Base-by-base conservation (phyloP, 2,888 invertebrate genomes). In the Pammene aurita region DNA sequence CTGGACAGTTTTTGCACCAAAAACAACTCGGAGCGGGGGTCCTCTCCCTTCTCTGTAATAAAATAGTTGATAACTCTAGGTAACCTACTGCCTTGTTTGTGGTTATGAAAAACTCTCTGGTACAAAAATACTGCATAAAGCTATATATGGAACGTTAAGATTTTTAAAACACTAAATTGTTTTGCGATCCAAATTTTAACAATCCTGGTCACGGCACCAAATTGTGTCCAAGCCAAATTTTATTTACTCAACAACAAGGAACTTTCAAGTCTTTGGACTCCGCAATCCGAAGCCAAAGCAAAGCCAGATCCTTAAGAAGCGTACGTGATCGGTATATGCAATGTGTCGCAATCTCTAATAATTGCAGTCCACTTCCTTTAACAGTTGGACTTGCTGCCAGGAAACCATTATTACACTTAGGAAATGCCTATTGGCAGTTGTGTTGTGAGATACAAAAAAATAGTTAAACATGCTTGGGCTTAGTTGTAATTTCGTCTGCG, bases 331-430 rank as follows among this genome's bases (percentile, higher is more conserved):
- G 66, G 79, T 74, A 72, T 76, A 72, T 71, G 66, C 71, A 76
- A 81, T 77, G 74, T 74, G 77, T 76, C 75, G 74, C 73, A 75
- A 73, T 74, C 74, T 72, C 72, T 63, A 73, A 69, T 69, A 65
- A 73, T 75, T 76, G 74, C 67, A 76, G 67, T 73, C 71, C 72
- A 73, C 75, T 77, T 81, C 78, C 78, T 76, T 72, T 74, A 67
- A 70, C 61, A 74, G 66, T 71, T 66, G 67, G 66, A 68, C 68
- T 72, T 67, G 75, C 70, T 77, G 80, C 79, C 79, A 81, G 81
- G 80, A 82, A 79, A 76, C 78, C 78, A 80, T 82, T 82, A 80
- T 74, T 78, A 77, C 76, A 77, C 74, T 66, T 66, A 54, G 55
- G 68, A 68, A 71, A 61, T 44, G 75, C 74, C 74, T 78, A 79